Conservation (phyloP, 2,113 vertebrate genomes). For the Phrynosoma blainvillii region DNA sequence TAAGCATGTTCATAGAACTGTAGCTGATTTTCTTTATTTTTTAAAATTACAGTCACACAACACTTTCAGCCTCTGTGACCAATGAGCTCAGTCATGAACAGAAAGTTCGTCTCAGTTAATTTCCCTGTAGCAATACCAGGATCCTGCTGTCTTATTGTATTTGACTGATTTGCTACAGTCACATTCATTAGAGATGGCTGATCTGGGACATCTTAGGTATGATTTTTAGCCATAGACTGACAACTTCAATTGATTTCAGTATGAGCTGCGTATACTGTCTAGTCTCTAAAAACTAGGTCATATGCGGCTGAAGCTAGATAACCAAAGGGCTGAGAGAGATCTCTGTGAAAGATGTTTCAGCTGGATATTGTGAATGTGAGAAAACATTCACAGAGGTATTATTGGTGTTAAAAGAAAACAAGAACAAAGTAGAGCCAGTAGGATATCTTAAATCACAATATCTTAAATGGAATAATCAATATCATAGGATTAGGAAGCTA, state of each 20-base stretch:
- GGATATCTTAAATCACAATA: neutral
- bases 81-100: neutral
- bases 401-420: neutral
- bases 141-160: neutral
- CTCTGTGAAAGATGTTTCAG: neutral
- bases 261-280: neutral
- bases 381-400: neutral
- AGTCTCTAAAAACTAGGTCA: conserved; percentile 11
- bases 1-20: neutral
- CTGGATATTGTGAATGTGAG: neutral
- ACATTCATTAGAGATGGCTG: neutral
- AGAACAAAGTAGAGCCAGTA: neutral
- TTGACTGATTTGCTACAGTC: neutral
- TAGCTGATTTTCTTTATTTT: neutral
- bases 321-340: neutral
- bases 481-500: neutral
- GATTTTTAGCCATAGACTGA: conserved; percentile 1
- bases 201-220: neutral
- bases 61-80: neutral
- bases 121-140: neutral
- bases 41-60: neutral
- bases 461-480: neutral
- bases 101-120: neutral
- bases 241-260: conserved; percentile 11
- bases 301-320: neutral